These are phyloP conservation scores for Reinhardtius hippoglossoides DNA, from an alignment of 2,113 vertebrate species.

Conservation along the genomic window DNA sequence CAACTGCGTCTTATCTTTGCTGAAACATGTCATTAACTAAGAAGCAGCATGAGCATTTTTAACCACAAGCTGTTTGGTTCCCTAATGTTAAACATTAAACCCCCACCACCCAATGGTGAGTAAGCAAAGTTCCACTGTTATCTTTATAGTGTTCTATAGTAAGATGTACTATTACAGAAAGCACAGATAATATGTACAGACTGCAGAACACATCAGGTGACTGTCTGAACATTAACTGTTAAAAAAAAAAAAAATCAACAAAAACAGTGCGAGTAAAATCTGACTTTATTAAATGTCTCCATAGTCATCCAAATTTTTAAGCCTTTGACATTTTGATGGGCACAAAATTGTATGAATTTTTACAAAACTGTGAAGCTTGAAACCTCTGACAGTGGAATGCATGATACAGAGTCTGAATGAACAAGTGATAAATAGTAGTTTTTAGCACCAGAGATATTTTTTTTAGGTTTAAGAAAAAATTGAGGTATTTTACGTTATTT, in stretches of 20 bases:
- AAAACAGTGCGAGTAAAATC: background rate
- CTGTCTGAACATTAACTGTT: background rate
- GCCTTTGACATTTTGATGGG: background rate
- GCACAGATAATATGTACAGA: background rate
- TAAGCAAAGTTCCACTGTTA: slow-evolving; percentile 53
- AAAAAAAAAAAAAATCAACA: background rate
- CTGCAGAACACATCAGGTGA: background rate
- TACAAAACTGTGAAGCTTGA: background rate
- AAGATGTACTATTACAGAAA: slow-evolving; percentile 1
- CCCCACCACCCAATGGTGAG: slow-evolving; percentile 28
- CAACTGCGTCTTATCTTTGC: background rate
- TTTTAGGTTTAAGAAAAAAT: background rate
- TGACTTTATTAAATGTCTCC: slow-evolving; percentile 48
- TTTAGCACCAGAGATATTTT: slow-evolving; percentile 29
- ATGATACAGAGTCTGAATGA: background rate
- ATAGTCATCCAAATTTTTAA: slow-evolving; percentile 8
- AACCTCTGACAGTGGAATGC: slow-evolving; percentile 27
- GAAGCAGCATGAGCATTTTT: slow-evolving; percentile 11
- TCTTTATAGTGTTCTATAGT: slow-evolving; percentile 39
- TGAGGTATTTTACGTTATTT: slow-evolving; percentile 55
- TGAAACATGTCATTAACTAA: slow-evolving; percentile 40
- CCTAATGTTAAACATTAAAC: slow-evolving; percentile 57
- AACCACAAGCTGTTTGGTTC: slow-evolving; percentile 21
- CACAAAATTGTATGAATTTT: background rate
- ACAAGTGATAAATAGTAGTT: slow-evolving; percentile 6